phyloP scores from a whole-genome alignment of 2,888 invertebrate genomes.

The Oxystoma pomonae region DNA sequence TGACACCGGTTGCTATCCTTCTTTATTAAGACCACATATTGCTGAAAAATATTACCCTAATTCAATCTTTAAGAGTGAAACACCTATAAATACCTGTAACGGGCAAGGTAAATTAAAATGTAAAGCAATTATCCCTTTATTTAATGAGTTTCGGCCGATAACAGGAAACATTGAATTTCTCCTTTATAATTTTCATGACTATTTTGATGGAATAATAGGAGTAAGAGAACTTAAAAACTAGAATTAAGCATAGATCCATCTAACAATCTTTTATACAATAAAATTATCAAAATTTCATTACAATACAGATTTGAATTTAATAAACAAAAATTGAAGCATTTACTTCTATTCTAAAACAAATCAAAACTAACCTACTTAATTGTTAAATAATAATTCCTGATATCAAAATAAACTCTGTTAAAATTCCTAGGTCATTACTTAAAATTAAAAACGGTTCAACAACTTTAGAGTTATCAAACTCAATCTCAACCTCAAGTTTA shows the following conservation, averaged over 20 bases:
- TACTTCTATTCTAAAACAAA: too few relatives aligned
- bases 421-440: too few relatives aligned
- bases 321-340: too few relatives aligned
- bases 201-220: conserved; percentile 20
- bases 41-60: conserved; percentile 13
- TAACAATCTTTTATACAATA: background rate
- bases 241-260: conserved; percentile 7
- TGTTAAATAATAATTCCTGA: too few relatives aligned
- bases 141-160: conserved; percentile 8
- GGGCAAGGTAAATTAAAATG: background rate
- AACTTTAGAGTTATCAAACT: too few relatives aligned
- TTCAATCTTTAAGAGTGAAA: conserved; percentile 8
- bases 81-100: conserved; percentile 6
- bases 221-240: conserved; percentile 14
- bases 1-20: conserved; percentile 15
- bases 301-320: too few relatives aligned
- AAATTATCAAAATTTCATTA: background rate
- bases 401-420: too few relatives aligned
- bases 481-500: too few relatives aligned
- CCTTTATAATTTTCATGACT: conserved; percentile 15
- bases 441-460: too few relatives aligned
- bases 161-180: conserved; percentile 8
- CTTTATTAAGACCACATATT: conserved; percentile 10
- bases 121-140: conserved; percentile 11
- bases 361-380: too few relatives aligned